A percentile compares a stretch with the other conserved stretches of the same genome.
Evolutionary conservation across 2,888 invertebrate genomes (phyloP).

Genomic region (Cataglyphis cursor): DNA sequence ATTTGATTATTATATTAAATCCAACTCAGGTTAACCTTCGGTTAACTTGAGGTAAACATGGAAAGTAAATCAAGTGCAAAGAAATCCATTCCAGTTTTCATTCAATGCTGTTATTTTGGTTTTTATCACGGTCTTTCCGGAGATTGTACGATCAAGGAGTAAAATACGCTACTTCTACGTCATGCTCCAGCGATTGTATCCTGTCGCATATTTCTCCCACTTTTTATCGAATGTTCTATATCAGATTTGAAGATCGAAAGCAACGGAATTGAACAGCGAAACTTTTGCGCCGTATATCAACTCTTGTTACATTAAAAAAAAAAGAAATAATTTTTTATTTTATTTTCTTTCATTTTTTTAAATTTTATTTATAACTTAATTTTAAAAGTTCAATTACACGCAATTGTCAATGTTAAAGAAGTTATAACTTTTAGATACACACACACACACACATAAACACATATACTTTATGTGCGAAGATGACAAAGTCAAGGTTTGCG

Average conservation of each 20-base stretch:
- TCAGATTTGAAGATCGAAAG: slow-evolving; percentile 6
- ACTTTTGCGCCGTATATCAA: background rate
- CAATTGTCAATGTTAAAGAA: background rate
- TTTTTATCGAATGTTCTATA: slow-evolving; percentile 15
- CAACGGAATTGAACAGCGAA: background rate
- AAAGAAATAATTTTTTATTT: background rate
- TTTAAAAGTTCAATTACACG: background rate
- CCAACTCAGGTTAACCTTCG: background rate
- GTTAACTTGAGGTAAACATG: slow-evolving; percentile 42
- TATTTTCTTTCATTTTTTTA: too few species aligned
- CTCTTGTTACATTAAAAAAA: background rate
- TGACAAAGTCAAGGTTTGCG: slow-evolving; percentile 20
- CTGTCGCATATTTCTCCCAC: slow-evolving; percentile 5
- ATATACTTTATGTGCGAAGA: background rate
- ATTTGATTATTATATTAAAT: background rate
- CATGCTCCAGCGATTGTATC: slow-evolving; percentile 23
- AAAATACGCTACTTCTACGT: slow-evolving; percentile 18
- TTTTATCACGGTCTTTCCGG: slow-evolving; percentile 36
- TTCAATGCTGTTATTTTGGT: slow-evolving; percentile 52
- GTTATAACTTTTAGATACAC: background rate
- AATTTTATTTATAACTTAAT: too few species aligned
- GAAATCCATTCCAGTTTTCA: slow-evolving; percentile 51
- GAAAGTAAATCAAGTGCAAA: slow-evolving; percentile 64
- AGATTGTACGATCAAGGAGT: slow-evolving; percentile 3
- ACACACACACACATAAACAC: too few species aligned